phyloP scores from a whole-genome alignment of 1,140 invertebrate species.

The Alviniconcha marisindica region DNA sequence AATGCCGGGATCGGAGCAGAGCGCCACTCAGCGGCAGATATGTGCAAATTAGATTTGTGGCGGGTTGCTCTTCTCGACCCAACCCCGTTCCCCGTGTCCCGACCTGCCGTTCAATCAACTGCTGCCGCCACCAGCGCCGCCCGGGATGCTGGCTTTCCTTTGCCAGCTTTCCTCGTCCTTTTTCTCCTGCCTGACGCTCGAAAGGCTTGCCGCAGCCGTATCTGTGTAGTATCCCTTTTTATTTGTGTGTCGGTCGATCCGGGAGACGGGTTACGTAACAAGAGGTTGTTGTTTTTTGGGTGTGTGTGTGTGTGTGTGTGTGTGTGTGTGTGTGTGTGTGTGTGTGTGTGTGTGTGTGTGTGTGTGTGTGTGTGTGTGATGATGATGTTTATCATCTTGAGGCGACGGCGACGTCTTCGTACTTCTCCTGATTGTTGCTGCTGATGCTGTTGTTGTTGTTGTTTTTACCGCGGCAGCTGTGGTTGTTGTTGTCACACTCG shows the following conservation, averaged over 20 bases:
- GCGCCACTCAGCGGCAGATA: constrained; percentile 20
- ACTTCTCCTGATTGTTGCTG: too few relatives aligned
- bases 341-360: constrained; percentile 40
- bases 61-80: constrained; percentile 11
- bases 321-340: constrained; percentile 20
- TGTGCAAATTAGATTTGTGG: constrained; percentile 32
- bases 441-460: too few relatives aligned
- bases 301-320: constrained; percentile 3
- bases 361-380: constrained; percentile 44
- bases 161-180: neutral
- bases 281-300: too few relatives aligned
- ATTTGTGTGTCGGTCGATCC: too few relatives aligned
- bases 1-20: neutral
- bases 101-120: constrained; percentile 20
- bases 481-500: too few relatives aligned
- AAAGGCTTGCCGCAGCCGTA: too few relatives aligned
- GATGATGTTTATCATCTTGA: too few relatives aligned
- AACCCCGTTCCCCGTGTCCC: neutral
- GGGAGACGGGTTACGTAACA: too few relatives aligned
- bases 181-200: too few relatives aligned
- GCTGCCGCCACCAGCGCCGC: neutral
- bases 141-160: neutral
- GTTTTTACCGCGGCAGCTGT: too few relatives aligned
- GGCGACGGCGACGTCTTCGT: too few relatives aligned
- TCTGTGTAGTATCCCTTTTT: too few relatives aligned